Evolutionary conservation across 2,888 invertebrate species (phyloP).

Genomic region (Macrosiphum euphorbiae): DNA sequence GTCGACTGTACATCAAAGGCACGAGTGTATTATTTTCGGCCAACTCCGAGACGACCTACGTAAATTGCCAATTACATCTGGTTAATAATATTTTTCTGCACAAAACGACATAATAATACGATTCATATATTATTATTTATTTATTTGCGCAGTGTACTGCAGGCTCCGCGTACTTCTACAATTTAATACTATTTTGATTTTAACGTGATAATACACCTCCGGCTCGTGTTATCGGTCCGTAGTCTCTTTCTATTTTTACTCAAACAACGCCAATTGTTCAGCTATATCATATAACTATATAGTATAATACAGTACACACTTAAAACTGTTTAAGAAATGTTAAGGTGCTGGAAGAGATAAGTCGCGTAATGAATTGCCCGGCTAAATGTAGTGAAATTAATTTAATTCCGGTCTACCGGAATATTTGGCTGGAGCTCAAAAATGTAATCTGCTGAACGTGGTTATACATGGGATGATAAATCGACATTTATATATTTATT

Average conservation of each 20-base stretch:
- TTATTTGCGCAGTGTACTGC: not conserved
- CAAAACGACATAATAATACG: not conserved
- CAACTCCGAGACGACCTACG: not conserved
- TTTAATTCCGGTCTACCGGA: constrained; percentile 43
- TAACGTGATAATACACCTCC: not conserved
- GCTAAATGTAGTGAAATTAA: constrained; percentile 49
- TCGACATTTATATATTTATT: constrained; percentile 13
- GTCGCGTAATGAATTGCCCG: constrained; percentile 41
- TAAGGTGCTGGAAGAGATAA: constrained; percentile 44
- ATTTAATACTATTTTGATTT: not conserved
- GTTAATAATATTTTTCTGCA: not conserved
- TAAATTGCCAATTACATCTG: not conserved
- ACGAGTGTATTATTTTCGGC: not conserved
- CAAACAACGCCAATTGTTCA: not conserved
- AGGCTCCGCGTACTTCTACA: not conserved
- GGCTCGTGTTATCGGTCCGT: not conserved
- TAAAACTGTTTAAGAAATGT: constrained; percentile 43
- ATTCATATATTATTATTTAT: not conserved
- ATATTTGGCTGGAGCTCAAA: constrained; percentile 29
- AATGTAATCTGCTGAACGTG: constrained; percentile 38
- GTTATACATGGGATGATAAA: not conserved
- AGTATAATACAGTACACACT: not conserved
- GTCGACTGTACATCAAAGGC: not conserved
- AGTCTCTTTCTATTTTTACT: not conserved
- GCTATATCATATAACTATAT: not conserved